Conservation (phyloP, 2,888 invertebrate genomes). For the Lingula anatina region DNA sequence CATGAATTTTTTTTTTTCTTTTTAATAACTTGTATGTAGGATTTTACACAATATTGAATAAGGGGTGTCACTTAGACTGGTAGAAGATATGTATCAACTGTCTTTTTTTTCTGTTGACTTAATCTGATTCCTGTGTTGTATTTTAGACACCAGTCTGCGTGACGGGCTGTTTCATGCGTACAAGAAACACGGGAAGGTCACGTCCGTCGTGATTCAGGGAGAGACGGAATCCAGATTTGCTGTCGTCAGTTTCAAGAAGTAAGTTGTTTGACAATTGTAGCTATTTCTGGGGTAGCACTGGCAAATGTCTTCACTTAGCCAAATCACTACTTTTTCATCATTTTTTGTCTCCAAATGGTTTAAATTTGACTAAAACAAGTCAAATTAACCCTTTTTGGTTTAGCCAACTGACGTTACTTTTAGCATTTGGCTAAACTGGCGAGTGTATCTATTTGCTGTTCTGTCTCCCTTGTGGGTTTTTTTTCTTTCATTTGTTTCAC, state of each 20-base stretch:
- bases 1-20: too few relatives aligned
- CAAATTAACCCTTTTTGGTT: background rate
- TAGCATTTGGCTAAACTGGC: too few relatives aligned
- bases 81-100: too few relatives aligned
- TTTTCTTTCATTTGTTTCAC: background rate
- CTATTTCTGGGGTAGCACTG: background rate
- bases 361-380: too few relatives aligned
- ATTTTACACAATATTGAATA: too few relatives aligned
- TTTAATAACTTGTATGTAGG: too few relatives aligned
- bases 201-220: conserved; percentile 89
- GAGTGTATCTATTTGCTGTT: background rate
- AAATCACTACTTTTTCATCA: too few relatives aligned
- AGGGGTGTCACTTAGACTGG: too few relatives aligned
- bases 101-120: too few relatives aligned
- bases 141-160: conserved; percentile 81
- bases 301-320: background rate
- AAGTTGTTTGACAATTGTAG: conserved; percentile 17
- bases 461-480: background rate
- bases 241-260: conserved; percentile 90
- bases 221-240: conserved; percentile 88
- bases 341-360: too few relatives aligned
- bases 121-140: too few relatives aligned
- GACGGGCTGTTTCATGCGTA: conserved; percentile 98
- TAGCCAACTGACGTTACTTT: background rate
- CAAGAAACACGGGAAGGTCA: conserved; percentile 97